phyloP scores from a whole-genome alignment of 2,888 invertebrate genomes.

The Calephelis perditalis region DNA sequence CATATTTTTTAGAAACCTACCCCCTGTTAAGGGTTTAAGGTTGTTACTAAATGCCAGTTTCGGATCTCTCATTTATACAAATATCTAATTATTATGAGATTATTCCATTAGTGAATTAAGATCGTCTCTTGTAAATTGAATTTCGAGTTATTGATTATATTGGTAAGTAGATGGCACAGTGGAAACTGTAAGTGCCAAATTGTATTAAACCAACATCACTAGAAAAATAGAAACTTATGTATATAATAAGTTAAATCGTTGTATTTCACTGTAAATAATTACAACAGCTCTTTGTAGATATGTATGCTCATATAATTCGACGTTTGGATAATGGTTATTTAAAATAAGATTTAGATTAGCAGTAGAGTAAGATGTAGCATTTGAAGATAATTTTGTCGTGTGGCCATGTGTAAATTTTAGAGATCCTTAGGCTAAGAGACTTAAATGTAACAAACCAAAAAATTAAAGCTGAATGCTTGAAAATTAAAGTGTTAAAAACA shows the following conservation, averaged over 20 bases:
- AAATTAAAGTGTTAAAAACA: constrained; percentile 76
- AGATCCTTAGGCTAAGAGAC: constrained; percentile 48
- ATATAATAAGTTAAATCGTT: constrained; percentile 44
- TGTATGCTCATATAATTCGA: constrained; percentile 28
- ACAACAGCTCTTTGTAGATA: constrained; percentile 55
- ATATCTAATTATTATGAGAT: constrained; percentile 59
- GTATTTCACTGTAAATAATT: constrained; percentile 38
- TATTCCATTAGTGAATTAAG: constrained; percentile 76
- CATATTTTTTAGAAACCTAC: not conserved
- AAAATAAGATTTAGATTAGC: constrained; percentile 42
- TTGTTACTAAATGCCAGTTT: constrained; percentile 41
- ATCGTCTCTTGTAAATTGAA: constrained; percentile 32
- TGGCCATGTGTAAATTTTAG: constrained; percentile 64
- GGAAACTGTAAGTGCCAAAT: constrained; percentile 40
- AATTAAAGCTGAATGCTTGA: constrained; percentile 75
- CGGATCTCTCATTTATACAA: constrained; percentile 68
- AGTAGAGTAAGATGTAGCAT: constrained; percentile 36
- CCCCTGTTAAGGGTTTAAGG: constrained; percentile 31
- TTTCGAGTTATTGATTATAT: constrained; percentile 21
- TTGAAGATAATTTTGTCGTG: constrained; percentile 53
- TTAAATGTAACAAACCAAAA: constrained; percentile 73
- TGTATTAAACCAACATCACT: constrained; percentile 44
- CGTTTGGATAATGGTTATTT: constrained; percentile 36
- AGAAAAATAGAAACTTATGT: constrained; percentile 51
- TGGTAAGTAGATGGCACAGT: constrained; percentile 24